Conservation (phyloP, 2,888 invertebrate genomes). For the Quadroppia sp. region DNA sequence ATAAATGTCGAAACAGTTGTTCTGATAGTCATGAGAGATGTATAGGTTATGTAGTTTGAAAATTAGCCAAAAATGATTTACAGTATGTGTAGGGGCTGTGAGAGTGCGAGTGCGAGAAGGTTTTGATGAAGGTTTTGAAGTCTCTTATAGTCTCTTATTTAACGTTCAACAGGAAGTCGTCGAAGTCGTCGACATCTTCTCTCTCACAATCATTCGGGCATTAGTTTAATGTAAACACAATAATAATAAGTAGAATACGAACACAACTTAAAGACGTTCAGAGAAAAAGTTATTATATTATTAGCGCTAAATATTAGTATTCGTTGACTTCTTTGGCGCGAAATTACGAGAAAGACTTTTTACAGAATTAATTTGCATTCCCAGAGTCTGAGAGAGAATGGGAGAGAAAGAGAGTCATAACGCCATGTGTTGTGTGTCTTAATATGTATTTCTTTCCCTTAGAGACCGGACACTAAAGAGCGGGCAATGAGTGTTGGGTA, state of each 20-base stretch:
- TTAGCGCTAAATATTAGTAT: not conserved
- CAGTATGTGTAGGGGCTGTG: not conserved
- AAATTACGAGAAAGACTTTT: slow-evolving; percentile 24
- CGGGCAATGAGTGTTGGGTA: slow-evolving; percentile 17
- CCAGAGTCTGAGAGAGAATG: not conserved
- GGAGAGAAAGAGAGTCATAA: not conserved
- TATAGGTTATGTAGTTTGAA: not conserved
- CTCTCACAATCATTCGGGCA: slow-evolving; percentile 17
- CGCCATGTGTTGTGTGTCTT: slow-evolving; percentile 25
- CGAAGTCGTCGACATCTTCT: slow-evolving; percentile 22
- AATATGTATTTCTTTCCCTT: slow-evolving; percentile 25
- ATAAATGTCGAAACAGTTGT: too few species aligned
- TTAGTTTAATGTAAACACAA: slow-evolving; percentile 22
- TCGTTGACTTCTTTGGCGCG: slow-evolving; percentile 17
- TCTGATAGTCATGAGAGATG: too few species aligned
- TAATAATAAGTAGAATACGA: not conserved
- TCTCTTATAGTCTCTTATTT: not conserved
- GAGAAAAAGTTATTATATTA: not conserved
- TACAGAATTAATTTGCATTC: slow-evolving; percentile 31
- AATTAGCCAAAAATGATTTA: not conserved
- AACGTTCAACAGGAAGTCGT: slow-evolving; percentile 17
- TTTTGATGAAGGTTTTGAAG: not conserved
- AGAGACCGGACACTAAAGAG: slow-evolving; percentile 36
- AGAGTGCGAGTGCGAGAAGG: not conserved
- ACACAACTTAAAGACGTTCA: not conserved